These are phyloP conservation scores for Lasiurus cinereus DNA, from an alignment of 2,113 vertebrate species.

Conservation along the genomic window DNA sequence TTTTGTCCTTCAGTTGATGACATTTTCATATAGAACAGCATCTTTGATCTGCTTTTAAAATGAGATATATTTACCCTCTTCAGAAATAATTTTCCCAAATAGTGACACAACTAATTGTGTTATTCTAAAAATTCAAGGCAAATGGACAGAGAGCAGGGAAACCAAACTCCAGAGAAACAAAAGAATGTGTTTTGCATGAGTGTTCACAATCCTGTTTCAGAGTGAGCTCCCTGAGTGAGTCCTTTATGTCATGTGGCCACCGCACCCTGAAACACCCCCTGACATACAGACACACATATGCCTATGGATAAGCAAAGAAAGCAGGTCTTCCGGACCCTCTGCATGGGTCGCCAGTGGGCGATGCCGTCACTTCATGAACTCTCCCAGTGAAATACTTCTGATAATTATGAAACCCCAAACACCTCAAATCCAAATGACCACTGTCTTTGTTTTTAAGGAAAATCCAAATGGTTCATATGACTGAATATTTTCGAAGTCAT, in stretches of 20 bases:
- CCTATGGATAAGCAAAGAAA: not conserved
- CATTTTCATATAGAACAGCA: slow-evolving; percentile 56
- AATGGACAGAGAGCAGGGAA: slow-evolving; percentile 59
- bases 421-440: not conserved
- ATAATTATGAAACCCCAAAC: not conserved
- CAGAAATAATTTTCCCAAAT: slow-evolving; percentile 68
- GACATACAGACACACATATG: not conserved
- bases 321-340: not conserved
- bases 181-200: slow-evolving; percentile 53
- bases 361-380: not conserved
- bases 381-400: not conserved
- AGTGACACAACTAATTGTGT: slow-evolving; percentile 70
- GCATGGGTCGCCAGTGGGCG: not conserved
- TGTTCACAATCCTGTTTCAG: slow-evolving; percentile 31
- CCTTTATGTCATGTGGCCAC: not conserved
- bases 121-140: slow-evolving; percentile 50
- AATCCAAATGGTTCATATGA: slow-evolving; percentile 42
- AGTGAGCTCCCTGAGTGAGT: not conserved
- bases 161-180: slow-evolving; percentile 66
- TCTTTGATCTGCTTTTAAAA: slow-evolving; percentile 74
- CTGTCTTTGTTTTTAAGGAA: slow-evolving; percentile 22
- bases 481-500: slow-evolving; percentile 20
- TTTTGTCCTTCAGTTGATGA: slow-evolving; percentile 61
- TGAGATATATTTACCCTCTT: slow-evolving; percentile 68
- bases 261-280: not conserved